These are phyloP conservation scores for Chrysomallon squamiferum DNA, from an alignment of 1,140 invertebrate genomes.

Conservation along the genomic window DNA sequence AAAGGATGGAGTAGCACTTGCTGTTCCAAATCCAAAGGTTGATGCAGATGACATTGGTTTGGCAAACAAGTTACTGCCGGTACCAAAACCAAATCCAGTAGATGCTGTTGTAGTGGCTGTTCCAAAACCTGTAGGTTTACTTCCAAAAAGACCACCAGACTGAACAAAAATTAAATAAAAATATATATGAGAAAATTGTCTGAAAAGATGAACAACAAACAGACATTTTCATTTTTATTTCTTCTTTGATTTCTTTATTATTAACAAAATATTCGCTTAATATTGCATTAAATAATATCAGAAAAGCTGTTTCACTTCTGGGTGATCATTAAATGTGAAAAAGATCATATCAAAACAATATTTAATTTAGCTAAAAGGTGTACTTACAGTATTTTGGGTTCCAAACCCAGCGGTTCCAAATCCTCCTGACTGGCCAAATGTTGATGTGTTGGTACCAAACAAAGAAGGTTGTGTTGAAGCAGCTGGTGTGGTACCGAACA, in stretches of 20 bases:
- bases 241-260: no score
- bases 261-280: no score
- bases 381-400: not conserved
- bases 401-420: slow-evolving; percentile 32
- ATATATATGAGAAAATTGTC: not conserved
- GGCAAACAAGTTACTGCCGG: slow-evolving; percentile 40
- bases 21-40: slow-evolving; percentile 32
- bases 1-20: slow-evolving; percentile 31
- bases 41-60: slow-evolving; percentile 39
- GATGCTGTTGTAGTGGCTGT: slow-evolving; percentile 53
- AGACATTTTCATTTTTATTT: no score
- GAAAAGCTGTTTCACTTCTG: no score
- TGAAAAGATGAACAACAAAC: not conserved
- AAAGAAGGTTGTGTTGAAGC: slow-evolving; percentile 42
- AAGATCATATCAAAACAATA: no score
- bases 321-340: no score
- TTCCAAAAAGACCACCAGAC: slow-evolving; percentile 54
- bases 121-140: slow-evolving; percentile 67
- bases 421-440: slow-evolving; percentile 12
- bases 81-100: slow-evolving; percentile 39
- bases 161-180: slow-evolving; percentile 5
- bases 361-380: no score
- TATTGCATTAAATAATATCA: no score
- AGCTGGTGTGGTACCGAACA: slow-evolving; percentile 44
- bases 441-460: slow-evolving; percentile 23